Evolutionary conservation across 2,888 invertebrate genomes (phyloP).

Genomic region (Pyralis farinalis): DNA sequence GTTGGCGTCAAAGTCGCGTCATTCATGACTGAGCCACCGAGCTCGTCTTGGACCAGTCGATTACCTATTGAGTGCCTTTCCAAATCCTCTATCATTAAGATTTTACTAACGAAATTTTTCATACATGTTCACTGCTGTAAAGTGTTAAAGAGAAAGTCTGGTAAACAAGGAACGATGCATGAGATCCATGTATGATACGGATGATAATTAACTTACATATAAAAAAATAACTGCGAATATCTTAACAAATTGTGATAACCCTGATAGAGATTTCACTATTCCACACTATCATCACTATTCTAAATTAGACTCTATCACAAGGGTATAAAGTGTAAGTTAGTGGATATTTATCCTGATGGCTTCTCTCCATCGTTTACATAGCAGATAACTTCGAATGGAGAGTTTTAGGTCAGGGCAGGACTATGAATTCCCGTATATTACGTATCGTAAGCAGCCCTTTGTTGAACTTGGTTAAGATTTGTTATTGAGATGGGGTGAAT

Average conservation of each 20-base stretch:
- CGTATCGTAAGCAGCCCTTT: conserved; percentile 35
- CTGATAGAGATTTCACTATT: conserved; percentile 15
- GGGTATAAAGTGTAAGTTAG: conserved; percentile 27
- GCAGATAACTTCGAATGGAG: conserved; percentile 60
- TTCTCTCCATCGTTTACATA: conserved; percentile 53
- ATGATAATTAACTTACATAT: no score
- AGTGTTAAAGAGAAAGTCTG: no score
- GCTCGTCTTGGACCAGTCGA: no score
- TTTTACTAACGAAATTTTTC: no score
- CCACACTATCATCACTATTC: conserved; percentile 5
- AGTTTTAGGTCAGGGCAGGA: conserved; percentile 63
- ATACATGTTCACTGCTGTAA: no score
- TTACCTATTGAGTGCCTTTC: no score
- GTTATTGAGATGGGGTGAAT: conserved; percentile 26
- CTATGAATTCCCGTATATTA: conserved; percentile 47
- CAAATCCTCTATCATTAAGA: no score
- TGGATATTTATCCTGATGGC: conserved; percentile 19
- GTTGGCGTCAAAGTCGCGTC: no score
- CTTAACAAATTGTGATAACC: background rate
- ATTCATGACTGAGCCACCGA: no score
- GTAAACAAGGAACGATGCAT: no score
- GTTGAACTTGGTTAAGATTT: conserved; percentile 37
- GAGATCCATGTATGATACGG: no score
- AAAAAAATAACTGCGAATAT: background rate
- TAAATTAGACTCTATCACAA: conserved; percentile 11